Evolutionary conservation across 1,140 invertebrate species (phyloP), one percentile per base, ranked within the genome.

Genomic region (Drosophila sulfurigaster): DNA sequence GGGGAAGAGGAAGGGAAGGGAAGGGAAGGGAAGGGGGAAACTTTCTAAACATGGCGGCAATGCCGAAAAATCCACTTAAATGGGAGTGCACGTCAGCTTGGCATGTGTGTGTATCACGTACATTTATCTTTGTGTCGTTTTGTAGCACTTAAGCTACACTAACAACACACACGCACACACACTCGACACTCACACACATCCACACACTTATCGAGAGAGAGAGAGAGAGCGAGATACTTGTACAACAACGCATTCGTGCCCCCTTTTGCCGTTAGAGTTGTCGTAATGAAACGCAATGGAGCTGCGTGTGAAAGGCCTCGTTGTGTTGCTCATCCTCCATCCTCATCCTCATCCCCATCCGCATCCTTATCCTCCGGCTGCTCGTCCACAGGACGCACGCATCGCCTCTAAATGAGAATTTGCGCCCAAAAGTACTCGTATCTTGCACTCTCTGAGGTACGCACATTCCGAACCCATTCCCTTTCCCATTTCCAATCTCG

Each of bases 51-150:
- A 41, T 54, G 66, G 57, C 43, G 67, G 51, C 67, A 56, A 67
- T 80, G 72, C 73, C 69, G 30, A 82, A 80, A 79, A 81, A 89
- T 89, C 75, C 85, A 83, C 83, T 88, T 79, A 89, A 71, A 76
- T 60, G 52, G 52, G 68, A 88, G 80, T 88, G 85, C 81, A 83
- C 80, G 76, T 72, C 73, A 72, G 68, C 45, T 49, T 8, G 63
- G 38, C 48, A 51, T 59, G 15, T 62, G 51, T 68, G 66, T 85
- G 56, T 88, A 83, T 88, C 85, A 88, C 85, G 85, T 89, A 88
- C 83, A 89, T 88, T 88, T 89, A 88, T 88, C 85, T 89, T 85
- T 85, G 85, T 89, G 85, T 88, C 83, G 77, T 83, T 89, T 85
- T 81, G 85, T 68, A 81, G 85, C 85, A 89, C 85, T 89, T 89